phyloP scores from a whole-genome alignment of 2,888 invertebrate genomes.

The Anorthoa munda region DNA sequence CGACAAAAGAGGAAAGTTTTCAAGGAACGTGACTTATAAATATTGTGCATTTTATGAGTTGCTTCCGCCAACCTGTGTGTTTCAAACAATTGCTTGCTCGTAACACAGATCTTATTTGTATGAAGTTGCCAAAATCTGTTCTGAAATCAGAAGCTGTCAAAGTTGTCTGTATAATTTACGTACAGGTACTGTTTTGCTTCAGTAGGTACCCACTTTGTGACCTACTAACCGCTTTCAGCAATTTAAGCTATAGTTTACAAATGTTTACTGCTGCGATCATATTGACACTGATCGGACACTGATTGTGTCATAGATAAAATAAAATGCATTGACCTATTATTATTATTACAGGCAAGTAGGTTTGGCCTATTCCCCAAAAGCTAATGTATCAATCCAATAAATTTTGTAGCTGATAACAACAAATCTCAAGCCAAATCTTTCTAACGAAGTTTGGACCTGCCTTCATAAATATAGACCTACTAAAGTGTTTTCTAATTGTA shows the following conservation, averaged over 20 bases:
- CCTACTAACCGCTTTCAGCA: background rate
- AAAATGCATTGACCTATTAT: no score
- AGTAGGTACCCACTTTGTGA: background rate
- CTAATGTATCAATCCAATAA: background rate
- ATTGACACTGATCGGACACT: no score
- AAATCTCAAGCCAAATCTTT: background rate
- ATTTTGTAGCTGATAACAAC: background rate
- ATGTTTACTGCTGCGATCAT: background rate
- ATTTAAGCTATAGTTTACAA: background rate
- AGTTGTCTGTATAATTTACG: background rate
- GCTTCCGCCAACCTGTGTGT: background rate
- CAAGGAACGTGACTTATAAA: background rate
- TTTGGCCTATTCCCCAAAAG: no score
- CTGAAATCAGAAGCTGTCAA: no score
- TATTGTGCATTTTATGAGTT: background rate
- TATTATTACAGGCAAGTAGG: no score
- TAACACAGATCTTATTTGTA: background rate
- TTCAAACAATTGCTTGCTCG: background rate
- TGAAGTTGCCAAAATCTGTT: background rate
- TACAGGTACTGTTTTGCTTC: background rate
- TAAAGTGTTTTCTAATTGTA: background rate
- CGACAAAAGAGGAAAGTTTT: background rate
- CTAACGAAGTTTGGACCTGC: no score
- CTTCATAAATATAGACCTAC: no score
- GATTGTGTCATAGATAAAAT: no score